Conservation (phyloP, 2,113 vertebrate genomes). For the Tringa solitaria region DNA sequence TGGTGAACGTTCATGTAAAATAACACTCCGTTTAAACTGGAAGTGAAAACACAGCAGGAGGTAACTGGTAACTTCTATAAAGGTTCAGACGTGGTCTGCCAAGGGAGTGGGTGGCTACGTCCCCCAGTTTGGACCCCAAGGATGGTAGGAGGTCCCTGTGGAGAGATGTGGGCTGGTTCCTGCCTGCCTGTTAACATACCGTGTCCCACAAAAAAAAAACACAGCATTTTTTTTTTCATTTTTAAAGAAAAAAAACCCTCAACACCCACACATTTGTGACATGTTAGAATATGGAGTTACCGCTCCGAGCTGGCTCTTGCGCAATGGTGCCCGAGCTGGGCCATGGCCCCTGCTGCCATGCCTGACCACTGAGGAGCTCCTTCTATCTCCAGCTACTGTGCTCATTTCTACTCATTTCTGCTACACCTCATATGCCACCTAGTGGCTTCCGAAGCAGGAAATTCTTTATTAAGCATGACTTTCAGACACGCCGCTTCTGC, state of each 20-base stretch:
- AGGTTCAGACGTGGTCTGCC: not conserved
- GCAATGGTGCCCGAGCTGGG: rapidly evolving
- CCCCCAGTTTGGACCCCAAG: not conserved
- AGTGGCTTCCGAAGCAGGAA: slow-evolving; percentile 56
- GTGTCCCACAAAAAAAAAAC: not conserved
- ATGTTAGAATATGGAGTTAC: rapidly evolving
- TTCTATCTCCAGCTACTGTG: rapidly evolving
- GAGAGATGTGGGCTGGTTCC: not conserved
- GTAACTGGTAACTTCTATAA: not conserved
- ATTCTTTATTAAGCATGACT: not conserved
- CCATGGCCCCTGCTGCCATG: rapidly evolving
- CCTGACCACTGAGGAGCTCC: not conserved
- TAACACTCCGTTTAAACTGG: not conserved
- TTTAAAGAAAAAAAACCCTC: rapidly evolving
- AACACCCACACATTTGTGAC: not conserved
- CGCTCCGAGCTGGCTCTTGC: rapidly evolving
- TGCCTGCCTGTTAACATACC: not conserved
- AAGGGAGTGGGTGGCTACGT: rapidly evolving
- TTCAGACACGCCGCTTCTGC: rapidly evolving
- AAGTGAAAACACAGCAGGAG: not conserved
- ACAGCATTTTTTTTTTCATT: not conserved
- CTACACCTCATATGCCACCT: slow-evolving; percentile 71
- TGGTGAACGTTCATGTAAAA: not conserved
- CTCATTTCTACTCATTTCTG: not conserved
- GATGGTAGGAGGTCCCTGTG: rapidly evolving